Conservation (phyloP, 2,113 vertebrate genomes). For the Chaenocephalus aceratus region DNA sequence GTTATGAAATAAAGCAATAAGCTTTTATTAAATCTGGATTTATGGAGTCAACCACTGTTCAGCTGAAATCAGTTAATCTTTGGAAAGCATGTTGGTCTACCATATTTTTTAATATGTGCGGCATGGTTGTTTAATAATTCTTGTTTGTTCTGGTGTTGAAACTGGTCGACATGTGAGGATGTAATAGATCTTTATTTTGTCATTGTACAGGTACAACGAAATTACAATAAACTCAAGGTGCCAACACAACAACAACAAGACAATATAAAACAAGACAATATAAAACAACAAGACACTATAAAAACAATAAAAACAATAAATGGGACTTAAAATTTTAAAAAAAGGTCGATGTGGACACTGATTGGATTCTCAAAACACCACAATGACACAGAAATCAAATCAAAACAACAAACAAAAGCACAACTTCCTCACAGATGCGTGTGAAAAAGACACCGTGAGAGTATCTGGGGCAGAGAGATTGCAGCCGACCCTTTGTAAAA, state of each 20-base stretch:
- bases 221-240: too few species aligned
- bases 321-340: too few species aligned
- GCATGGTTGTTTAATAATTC: slow-evolving; percentile 35
- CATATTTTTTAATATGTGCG: slow-evolving; percentile 23
- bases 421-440: slow-evolving; percentile 26
- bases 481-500: slow-evolving; percentile 60
- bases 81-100: slow-evolving; percentile 49
- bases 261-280: too few species aligned
- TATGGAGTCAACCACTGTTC: slow-evolving; percentile 41
- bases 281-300: too few species aligned
- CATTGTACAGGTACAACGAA: too few species aligned
- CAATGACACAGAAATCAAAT: slow-evolving; percentile 17
- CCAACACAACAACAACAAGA: too few species aligned
- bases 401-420: not conserved
- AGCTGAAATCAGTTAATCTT: slow-evolving; percentile 30
- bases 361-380: slow-evolving; percentile 16
- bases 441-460: slow-evolving; percentile 48
- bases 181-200: too few species aligned
- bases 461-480: slow-evolving; percentile 71
- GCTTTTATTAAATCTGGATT: slow-evolving; percentile 45
- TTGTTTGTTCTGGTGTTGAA: slow-evolving; percentile 22
- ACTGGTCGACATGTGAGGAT: not conserved
- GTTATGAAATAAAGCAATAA: slow-evolving; percentile 58
- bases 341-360: not conserved
- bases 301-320: too few species aligned